Evolutionary conservation across 2,797 vertebrate genomes (phyloP).

Genomic region (Tinamus major): DNA sequence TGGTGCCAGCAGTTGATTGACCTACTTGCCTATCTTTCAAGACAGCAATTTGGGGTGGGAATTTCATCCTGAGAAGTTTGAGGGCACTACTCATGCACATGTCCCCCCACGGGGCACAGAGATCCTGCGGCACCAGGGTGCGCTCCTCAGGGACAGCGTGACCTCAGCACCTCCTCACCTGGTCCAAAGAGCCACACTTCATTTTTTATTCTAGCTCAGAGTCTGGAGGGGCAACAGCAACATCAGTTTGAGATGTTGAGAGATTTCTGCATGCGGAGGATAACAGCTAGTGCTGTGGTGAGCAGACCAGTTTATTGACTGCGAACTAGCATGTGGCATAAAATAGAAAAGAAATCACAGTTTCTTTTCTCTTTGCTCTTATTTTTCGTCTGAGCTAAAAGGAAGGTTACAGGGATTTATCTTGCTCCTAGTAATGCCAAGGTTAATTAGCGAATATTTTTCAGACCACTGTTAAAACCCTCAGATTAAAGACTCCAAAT

Average conservation of each 20-base stretch:
- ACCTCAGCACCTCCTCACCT: not conserved
- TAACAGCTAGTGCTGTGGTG: not conserved
- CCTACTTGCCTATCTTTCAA: not conserved
- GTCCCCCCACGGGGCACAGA: not conserved
- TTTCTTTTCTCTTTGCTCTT: not conserved
- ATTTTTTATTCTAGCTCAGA: not conserved
- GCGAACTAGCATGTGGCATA: not conserved
- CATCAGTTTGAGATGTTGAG: not conserved
- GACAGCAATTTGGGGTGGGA: not conserved
- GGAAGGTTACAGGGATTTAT: slow-evolving; percentile 21
- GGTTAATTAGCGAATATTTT: slow-evolving; percentile 53
- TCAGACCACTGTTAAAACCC: slow-evolving; percentile 25
- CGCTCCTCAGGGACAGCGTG: not conserved
- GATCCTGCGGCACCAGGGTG: not conserved
- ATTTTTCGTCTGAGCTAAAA: not conserved
- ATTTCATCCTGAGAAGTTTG: not conserved
- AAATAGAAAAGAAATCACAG: not conserved
- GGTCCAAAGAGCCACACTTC: not conserved
- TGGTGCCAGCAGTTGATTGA: not conserved
- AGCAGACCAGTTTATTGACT: not conserved
- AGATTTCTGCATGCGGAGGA: not conserved
- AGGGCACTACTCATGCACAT: not conserved
- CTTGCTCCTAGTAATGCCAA: slow-evolving; percentile 1
- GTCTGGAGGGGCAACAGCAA: not conserved
- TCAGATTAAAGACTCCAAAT: slow-evolving; percentile 31